phyloP scores from a whole-genome alignment of 2,888 invertebrate genomes.

The Halocaridina rubra region DNA sequence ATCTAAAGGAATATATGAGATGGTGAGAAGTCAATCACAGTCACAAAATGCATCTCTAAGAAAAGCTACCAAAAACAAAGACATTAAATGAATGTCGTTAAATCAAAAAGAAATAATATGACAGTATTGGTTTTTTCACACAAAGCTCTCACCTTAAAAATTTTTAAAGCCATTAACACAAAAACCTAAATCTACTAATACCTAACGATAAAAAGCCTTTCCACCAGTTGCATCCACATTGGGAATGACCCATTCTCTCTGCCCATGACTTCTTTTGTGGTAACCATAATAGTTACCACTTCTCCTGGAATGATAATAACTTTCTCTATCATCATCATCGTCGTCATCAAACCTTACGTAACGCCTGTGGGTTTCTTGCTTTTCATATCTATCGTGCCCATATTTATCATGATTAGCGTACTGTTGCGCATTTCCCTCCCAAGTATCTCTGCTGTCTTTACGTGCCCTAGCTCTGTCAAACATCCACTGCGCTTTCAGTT shows the following conservation, averaged over 20 bases:
- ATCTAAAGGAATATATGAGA: too few relatives aligned
- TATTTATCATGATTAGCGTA: slow-evolving; percentile 3
- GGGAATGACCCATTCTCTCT: slow-evolving; percentile 54
- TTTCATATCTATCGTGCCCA: slow-evolving; percentile 27
- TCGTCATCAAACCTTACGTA: slow-evolving; percentile 49
- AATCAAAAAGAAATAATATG: too few relatives aligned
- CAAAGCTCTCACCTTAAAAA: too few relatives aligned
- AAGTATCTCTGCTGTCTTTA: background rate
- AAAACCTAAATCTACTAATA: background rate
- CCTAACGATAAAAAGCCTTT: slow-evolving; percentile 31
- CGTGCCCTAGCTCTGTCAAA: slow-evolving; percentile 39
- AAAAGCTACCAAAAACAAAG: too few relatives aligned
- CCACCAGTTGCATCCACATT: slow-evolving; percentile 50
- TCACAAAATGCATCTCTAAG: too few relatives aligned
- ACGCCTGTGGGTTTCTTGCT: slow-evolving; percentile 20
- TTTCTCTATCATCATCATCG: slow-evolving; percentile 22
- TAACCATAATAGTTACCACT: slow-evolving; percentile 4
- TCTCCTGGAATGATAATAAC: background rate
- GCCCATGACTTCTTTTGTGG: slow-evolving; percentile 19
- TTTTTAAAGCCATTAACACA: background rate
- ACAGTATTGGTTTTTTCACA: too few relatives aligned
- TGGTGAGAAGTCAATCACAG: too few relatives aligned
- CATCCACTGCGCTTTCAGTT: slow-evolving; percentile 49
- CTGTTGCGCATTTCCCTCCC: background rate
- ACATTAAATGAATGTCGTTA: too few relatives aligned